A percentile compares a stretch with the other conserved stretches of the same genome.
Evolutionary conservation across 2,113 vertebrate species (phyloP).

Genomic region (Hippopotamus amphibius): DNA sequence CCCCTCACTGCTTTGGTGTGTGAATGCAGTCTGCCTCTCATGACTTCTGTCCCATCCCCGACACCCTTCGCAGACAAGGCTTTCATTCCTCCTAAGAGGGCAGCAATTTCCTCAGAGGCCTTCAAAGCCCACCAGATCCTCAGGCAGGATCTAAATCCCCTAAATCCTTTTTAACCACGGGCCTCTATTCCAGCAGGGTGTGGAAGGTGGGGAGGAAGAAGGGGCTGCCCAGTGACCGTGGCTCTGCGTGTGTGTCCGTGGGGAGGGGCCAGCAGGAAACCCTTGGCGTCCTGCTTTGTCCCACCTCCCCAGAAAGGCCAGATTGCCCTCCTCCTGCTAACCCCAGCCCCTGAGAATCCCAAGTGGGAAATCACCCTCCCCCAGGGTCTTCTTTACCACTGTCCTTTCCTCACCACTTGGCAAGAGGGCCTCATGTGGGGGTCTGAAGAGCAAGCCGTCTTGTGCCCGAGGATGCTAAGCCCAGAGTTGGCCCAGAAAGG

Average conservation of each 20-base stretch:
- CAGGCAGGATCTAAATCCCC: not conserved
- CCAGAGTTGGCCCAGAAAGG: not conserved
- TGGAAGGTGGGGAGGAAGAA: not conserved
- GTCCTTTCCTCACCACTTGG: not conserved
- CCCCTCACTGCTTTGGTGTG: not conserved
- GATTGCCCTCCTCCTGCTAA: not conserved
- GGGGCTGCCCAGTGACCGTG: not conserved
- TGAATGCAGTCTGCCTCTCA: not conserved
- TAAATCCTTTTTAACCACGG: not conserved
- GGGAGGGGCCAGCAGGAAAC: not conserved
- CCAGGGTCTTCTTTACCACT: fast-evolving
- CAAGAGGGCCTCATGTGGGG: not conserved
- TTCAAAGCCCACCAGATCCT: not conserved
- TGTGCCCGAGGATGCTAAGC: not conserved
- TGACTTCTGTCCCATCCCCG: not conserved
- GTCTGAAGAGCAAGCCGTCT: not conserved
- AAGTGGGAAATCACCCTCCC: no score
- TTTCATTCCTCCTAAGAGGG: not conserved
- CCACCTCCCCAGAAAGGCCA: not conserved
- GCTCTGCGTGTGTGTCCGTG: not conserved
- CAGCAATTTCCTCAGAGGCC: not conserved
- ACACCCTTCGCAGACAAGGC: not conserved
- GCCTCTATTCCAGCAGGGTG: not conserved
- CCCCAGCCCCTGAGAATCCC: not conserved
- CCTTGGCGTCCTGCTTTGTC: not conserved